phyloP scores from a whole-genome alignment of 2,888 invertebrate species.

The Molorchus minor region DNA sequence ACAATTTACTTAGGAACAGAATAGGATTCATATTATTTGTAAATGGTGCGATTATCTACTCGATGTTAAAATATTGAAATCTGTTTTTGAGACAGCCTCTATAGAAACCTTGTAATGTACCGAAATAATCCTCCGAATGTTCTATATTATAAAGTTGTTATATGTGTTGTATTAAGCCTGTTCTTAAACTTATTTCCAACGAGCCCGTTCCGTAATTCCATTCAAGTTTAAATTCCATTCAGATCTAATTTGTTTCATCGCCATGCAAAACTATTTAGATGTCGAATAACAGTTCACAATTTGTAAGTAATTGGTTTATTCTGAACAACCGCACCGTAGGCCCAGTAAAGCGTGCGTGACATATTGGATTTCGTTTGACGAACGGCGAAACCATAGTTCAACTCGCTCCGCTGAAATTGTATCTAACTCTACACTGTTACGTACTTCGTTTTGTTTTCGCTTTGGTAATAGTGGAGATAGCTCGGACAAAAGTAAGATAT shows the following conservation, averaged over 20 bases:
- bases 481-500: too few species aligned
- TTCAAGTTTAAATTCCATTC: constrained; percentile 34
- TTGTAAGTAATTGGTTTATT: constrained; percentile 54
- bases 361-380: constrained; percentile 47
- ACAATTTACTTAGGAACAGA: too few species aligned
- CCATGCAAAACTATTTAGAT: constrained; percentile 49
- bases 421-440: not conserved
- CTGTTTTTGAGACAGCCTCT: too few species aligned
- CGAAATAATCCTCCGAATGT: too few species aligned
- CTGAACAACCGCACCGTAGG: constrained; percentile 45
- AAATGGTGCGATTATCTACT: too few species aligned
- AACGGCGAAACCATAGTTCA: constrained; percentile 21
- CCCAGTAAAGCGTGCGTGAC: constrained; percentile 47
- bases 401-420: constrained; percentile 9
- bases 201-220: constrained; percentile 32
- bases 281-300: constrained; percentile 50
- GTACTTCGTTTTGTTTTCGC: constrained; percentile 1
- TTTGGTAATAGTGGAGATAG: too few species aligned
- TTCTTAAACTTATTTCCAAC: not conserved
- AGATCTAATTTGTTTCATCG: constrained; percentile 44
- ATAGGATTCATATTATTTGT: too few species aligned
- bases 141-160: too few species aligned
- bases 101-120: too few species aligned
- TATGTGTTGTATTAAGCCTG: not conserved
- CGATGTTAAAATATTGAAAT: too few species aligned